Evolutionary conservation across 2,797 vertebrate species (phyloP).

Genomic region (Podarcis siculus): DNA sequence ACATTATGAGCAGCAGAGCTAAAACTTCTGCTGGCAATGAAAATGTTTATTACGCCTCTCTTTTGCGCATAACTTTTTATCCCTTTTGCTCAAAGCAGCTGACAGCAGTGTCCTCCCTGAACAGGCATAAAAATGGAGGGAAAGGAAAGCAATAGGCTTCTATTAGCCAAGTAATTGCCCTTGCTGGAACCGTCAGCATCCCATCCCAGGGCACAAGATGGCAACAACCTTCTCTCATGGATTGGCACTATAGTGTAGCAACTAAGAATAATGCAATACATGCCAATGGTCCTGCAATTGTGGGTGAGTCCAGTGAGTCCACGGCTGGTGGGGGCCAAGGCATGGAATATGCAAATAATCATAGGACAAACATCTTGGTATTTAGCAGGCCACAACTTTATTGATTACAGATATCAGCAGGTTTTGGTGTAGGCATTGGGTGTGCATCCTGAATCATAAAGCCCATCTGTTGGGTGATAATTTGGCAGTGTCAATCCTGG

Average conservation of each 20-base stretch:
- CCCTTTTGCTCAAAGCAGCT: neutral
- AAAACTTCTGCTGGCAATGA: conserved; percentile 4
- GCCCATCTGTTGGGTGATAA: no score
- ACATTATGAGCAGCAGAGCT: neutral
- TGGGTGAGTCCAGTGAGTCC: no score
- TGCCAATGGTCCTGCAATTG: no score
- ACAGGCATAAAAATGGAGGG: neutral
- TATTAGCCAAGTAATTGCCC: neutral
- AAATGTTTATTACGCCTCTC: neutral
- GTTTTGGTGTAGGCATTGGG: no score
- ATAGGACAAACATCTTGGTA: no score
- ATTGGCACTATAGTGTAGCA: neutral
- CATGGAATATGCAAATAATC: no score
- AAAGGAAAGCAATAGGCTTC: neutral
- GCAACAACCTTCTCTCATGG: neutral
- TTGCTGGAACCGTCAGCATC: neutral
- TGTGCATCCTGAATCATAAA: no score
- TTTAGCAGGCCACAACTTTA: no score
- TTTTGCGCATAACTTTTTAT: conserved; percentile 2
- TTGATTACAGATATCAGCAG: no score
- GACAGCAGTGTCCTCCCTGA: neutral
- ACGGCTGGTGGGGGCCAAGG: no score
- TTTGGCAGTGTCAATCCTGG: no score
- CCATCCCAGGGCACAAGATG: neutral
- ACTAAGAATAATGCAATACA: neutral